Base-by-base conservation (phyloP, 2,113 vertebrate species). In the Columba janthina region DNA sequence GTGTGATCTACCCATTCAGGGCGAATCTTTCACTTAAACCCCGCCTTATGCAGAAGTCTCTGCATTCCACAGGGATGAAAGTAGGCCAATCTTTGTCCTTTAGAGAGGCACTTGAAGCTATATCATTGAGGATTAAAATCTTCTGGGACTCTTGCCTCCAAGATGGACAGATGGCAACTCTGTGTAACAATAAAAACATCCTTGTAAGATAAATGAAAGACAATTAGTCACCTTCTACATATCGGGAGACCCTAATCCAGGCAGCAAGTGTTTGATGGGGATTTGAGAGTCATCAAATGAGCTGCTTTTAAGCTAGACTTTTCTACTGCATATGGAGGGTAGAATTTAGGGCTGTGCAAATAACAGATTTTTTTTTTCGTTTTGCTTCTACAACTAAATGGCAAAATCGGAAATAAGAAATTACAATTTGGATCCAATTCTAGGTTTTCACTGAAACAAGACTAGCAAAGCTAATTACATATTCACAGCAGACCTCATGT, bases 111-210 rank as follows among this genome's bases (percentile, higher is more conserved):
- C 91, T 93, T 92, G 89, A 90, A 94, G 29, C 31, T 64, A 1
- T 84, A 81, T 54, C 38, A 22, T 5, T 60, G 76, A 90, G 51
- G 89, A 74, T 94, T 97, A 46, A 93, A 89, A 73, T 70, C 85
- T 88, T 67, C 86, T 60, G 69, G 25, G 86, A 90, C 72, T 93
- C n/a, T 91, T 0, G 1, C 29, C 60, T 92, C 76, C 32, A 16
- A 77, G 53, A 77, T 32, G 42, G 90, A 86, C 86, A 95, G 76
- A 90, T 84, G 72, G 83, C 65, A 92, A 67, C 51, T 54, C 65
- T 42, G 42, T 2, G 2, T 83, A 93, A 80, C 69, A 93, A 77
- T 86, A 86, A 73, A 90, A 75, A 48, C 65, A 60, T 87, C 60
- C 38, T 81, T 89, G 57, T 69, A 90, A 94, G 88, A 84, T 69